phyloP scores from a whole-genome alignment of 2,888 invertebrate genomes.

The Drosophila incognita region DNA sequence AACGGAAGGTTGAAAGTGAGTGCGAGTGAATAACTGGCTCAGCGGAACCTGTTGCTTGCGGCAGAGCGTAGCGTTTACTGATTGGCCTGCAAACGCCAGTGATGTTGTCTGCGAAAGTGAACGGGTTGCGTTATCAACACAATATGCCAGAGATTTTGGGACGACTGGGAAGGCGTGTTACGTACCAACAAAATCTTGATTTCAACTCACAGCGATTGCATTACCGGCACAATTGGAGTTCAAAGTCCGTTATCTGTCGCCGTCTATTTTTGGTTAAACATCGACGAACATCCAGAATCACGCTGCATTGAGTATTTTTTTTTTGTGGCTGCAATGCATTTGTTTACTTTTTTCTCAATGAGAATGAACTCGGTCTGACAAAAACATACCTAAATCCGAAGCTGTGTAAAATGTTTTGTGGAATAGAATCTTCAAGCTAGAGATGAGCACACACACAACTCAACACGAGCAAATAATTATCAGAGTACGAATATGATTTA shows the following conservation, averaged over 20 bases:
- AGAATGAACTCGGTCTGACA: not conserved
- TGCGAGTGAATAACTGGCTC: conserved; percentile 14
- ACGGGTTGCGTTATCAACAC: conserved; percentile 39
- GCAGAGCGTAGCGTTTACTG: conserved; percentile 33
- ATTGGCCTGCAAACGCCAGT: conserved; percentile 15
- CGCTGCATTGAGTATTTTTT: not conserved
- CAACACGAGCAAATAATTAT: not conserved
- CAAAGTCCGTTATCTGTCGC: conserved; percentile 42
- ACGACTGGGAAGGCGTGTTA: conserved; percentile 11
- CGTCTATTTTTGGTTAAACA: conserved; percentile 16
- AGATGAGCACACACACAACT: conserved; percentile 10
- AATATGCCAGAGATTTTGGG: conserved; percentile 1
- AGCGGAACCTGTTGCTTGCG: conserved; percentile 57
- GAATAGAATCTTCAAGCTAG: conserved; percentile 22
- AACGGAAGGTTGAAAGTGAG: conserved; percentile 1
- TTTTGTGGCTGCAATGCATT: conserved; percentile 4
- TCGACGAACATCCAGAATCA: not conserved
- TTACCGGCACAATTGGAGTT: conserved; percentile 35
- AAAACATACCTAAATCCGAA: conserved; percentile 17
- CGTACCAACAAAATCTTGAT: conserved; percentile 25
- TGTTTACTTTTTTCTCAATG: conserved; percentile 24
- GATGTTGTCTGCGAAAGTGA: conserved; percentile 32
- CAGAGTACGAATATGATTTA: not conserved
- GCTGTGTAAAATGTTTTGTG: conserved; percentile 25
- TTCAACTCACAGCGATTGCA: conserved; percentile 25